phyloP scores from a whole-genome alignment of 2,113 vertebrate genomes.

The Oreotrochilus melanogaster region DNA sequence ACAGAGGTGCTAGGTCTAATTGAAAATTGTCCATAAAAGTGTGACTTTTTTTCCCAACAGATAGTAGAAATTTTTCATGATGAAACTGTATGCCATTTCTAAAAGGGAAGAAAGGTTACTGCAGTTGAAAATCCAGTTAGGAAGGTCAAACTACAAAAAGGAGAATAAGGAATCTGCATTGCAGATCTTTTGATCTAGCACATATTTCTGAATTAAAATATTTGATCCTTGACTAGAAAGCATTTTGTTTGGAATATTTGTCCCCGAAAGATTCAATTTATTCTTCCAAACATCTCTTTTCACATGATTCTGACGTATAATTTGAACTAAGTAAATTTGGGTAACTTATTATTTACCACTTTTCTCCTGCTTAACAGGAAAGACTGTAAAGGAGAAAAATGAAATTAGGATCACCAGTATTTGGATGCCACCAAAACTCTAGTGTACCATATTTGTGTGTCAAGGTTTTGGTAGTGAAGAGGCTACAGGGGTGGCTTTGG shows the following conservation, averaged over 20 bases:
- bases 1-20: background rate
- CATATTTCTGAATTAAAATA: background rate
- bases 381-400: background rate
- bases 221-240: background rate
- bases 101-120: background rate
- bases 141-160: background rate
- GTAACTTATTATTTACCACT: background rate
- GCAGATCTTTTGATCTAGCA: background rate
- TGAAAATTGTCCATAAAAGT: background rate
- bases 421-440: background rate
- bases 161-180: background rate
- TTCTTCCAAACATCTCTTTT: background rate
- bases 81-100: background rate
- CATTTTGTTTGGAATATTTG: background rate
- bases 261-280: fast-evolving
- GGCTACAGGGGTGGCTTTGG: no score
- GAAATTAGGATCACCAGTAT: background rate
- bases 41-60: fast-evolving
- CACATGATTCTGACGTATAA: background rate
- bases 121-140: background rate
- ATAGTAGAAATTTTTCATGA: background rate
- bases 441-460: no score
- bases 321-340: background rate
- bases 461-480: no score
- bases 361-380: background rate